Percentiles rank a stretch among this genome's conserved stretches.
Evolutionary conservation across 2,797 vertebrate species (phyloP).

Genomic region (Pagetopsis macropterus): DNA sequence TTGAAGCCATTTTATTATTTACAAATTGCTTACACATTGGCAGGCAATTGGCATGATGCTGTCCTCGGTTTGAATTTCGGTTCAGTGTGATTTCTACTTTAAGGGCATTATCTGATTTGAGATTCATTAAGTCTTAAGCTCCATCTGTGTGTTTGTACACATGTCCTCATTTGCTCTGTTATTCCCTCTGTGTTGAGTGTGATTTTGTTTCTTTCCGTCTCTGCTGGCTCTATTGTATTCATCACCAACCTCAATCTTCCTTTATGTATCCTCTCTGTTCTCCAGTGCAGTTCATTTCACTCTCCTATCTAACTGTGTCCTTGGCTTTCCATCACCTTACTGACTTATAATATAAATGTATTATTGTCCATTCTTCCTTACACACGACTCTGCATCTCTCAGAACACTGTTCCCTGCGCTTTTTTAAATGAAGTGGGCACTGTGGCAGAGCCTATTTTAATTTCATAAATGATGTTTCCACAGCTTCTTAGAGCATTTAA

Average conservation of each 20-base stretch:
- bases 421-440: not conserved
- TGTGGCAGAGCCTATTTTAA: constrained; percentile 2
- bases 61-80: not conserved
- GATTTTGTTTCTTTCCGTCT: not conserved
- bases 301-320: constrained; percentile 32
- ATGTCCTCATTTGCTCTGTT: not conserved
- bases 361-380: constrained; percentile 5
- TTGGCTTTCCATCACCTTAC: constrained; percentile 11
- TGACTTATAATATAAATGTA: constrained; percentile 8
- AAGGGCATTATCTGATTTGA: not conserved
- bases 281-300: constrained; percentile 24
- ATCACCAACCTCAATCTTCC: not conserved
- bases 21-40: not conserved
- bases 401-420: not conserved
- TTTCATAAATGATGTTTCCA: not conserved
- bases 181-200: not conserved
- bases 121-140: not conserved
- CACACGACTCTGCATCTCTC: constrained; percentile 7
- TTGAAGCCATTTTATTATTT: not conserved
- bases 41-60: not conserved
- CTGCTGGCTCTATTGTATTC: not conserved
- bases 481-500: constrained; percentile 18
- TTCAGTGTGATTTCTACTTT: not conserved
- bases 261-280: constrained; percentile 9
- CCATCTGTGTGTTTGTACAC: not conserved